Base-by-base conservation (phyloP, 2,113 vertebrate genomes). In the Columba livia region DNA sequence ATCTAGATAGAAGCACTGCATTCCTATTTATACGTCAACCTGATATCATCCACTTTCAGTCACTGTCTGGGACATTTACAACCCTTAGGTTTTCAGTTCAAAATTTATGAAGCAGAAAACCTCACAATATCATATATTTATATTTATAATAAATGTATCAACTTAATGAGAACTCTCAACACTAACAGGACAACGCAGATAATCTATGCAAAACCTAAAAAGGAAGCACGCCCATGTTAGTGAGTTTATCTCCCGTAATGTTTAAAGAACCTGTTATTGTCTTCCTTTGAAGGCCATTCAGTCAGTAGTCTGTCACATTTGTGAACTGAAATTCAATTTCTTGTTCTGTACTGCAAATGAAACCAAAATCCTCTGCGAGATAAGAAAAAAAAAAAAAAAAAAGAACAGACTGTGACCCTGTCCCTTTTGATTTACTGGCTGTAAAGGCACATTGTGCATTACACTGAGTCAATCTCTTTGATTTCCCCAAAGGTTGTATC, bases 401-500 rank as follows among this genome's bases (percentile, higher is more conserved):
- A 92, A 92, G 71, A 96, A 96, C 69, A 70, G 74, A 83, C 83
- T 93, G 66, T 96, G 92, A 96, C 93, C 89, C 67, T 85, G 89
- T 62, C 67, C 60, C 31, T 94, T 97, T 94, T 96, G 91, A 98
- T 97, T 95, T 96, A 93, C 34, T 90, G 75, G 62, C 62, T 62
- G 20, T 65, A 93, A 48, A 75, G 74, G 54, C 54, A 92, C 57
- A 54, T 24, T 51, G 51, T 71, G 83, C 34, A 57, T 79, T 93
- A 88, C 38, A 92, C 48, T 54, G 57, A 90, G 58, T 82, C 87
- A 21, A 83, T 57, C 82, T 56, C 65, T 91, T 69, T 56, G 54
- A 93, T 83, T 97, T 96, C 60, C 62, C 72, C 61, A 40, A 93
- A 87, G 54, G 81, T 25, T 88, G 21, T 65, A 71, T 42, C 66